These are phyloP conservation scores for Crocuta crocuta DNA, from an alignment of 2,113 vertebrate species.

Conservation along the genomic window DNA sequence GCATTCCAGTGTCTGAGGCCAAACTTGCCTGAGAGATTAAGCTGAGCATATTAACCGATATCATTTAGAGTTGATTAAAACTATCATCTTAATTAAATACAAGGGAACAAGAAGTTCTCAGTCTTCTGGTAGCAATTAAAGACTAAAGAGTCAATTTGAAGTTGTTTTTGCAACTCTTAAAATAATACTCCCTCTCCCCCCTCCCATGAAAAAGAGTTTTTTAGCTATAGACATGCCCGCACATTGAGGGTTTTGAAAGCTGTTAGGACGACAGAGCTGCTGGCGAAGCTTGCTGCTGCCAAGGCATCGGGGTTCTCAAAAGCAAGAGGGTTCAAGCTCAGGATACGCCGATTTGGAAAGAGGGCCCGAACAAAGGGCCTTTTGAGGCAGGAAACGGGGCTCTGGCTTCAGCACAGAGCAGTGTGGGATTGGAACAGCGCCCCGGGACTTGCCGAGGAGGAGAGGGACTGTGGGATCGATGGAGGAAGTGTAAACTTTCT, in stretches of 20 bases:
- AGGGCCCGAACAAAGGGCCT: constrained; percentile 89
- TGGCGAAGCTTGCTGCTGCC: constrained; percentile 81
- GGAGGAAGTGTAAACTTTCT: constrained; percentile 82
- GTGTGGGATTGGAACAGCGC: constrained; percentile 84
- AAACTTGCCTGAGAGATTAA: constrained; percentile 65
- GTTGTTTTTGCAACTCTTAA: constrained; percentile 82
- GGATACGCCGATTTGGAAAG: constrained; percentile 88
- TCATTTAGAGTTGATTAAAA: constrained; percentile 83
- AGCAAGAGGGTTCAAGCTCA: constrained; percentile 88
- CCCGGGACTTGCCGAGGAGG: constrained; percentile 82
- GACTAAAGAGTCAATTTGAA: constrained; percentile 83
- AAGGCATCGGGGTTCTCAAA: constrained; percentile 83
- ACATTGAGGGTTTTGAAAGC: constrained; percentile 78
- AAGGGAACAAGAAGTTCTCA: constrained; percentile 76
- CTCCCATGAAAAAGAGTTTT: constrained; percentile 74
- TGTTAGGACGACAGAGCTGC: constrained; percentile 85
- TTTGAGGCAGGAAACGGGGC: constrained; percentile 87
- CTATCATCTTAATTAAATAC: constrained; percentile 84
- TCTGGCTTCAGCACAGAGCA: constrained; percentile 87
- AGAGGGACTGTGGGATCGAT: constrained; percentile 81
- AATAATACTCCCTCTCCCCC: constrained; percentile 37
- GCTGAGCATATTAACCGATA: constrained; percentile 60
- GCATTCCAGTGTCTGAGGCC: constrained; percentile 50
- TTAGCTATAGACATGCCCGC: constrained; percentile 69
- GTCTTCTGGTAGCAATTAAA: constrained; percentile 82